A percentile compares a stretch with the other conserved stretches of the same genome.
Conservation (phyloP, 2,888 invertebrate genomes). For the Ormyrus pomaceus region DNA sequence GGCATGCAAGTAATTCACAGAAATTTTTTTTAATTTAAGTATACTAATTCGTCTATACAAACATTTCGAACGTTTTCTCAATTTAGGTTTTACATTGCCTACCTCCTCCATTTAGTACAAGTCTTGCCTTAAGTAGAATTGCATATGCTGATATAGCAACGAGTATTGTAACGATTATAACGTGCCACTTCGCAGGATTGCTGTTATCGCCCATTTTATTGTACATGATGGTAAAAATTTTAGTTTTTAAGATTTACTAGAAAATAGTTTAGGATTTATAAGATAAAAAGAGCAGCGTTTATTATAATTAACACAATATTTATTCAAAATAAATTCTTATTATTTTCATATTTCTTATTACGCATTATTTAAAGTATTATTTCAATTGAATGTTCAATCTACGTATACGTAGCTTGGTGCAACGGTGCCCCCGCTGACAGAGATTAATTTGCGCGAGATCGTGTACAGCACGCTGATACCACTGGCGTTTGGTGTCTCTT, state of each 20-base stretch:
- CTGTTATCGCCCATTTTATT: constrained; percentile 70
- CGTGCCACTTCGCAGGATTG: constrained; percentile 70
- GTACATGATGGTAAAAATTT: constrained; percentile 69
- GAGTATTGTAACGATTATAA: constrained; percentile 70
- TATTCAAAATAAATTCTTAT: constrained; percentile 52
- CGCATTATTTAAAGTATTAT: not conserved
- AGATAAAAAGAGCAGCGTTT: not conserved
- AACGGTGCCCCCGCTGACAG: constrained; percentile 69
- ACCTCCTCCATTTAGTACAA: constrained; percentile 72
- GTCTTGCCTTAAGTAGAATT: constrained; percentile 69
- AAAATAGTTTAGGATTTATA: not conserved
- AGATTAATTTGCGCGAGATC: constrained; percentile 70
- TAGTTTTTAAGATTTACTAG: not conserved
- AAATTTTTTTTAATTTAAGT: not conserved
- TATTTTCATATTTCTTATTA: constrained; percentile 30
- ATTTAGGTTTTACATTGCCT: constrained; percentile 73
- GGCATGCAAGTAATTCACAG: constrained; percentile 70
- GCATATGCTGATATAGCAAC: constrained; percentile 71
- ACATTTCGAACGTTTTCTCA: constrained; percentile 9
- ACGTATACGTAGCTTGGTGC: constrained; percentile 66
- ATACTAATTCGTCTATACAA: constrained; percentile 17
- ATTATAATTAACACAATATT: constrained; percentile 42
- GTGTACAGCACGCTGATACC: constrained; percentile 70
- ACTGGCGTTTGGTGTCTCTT: constrained; percentile 66
- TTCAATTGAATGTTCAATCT: not conserved